phyloP scores from a whole-genome alignment of 2,113 vertebrate species.

The Petroica traversi region DNA sequence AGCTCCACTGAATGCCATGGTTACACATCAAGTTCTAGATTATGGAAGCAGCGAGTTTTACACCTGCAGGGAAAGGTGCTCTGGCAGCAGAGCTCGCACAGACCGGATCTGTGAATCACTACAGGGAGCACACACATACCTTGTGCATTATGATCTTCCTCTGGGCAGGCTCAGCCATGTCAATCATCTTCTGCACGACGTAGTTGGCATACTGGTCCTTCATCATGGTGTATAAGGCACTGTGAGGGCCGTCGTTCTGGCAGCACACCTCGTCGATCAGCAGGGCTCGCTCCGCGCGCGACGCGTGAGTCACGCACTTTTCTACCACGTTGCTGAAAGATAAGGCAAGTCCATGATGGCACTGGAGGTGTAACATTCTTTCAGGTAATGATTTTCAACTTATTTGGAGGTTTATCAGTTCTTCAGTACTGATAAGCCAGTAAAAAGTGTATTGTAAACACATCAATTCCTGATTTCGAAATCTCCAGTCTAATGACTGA shows the following conservation, averaged over 20 bases:
- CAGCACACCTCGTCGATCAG: constrained; percentile 97
- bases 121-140: constrained; percentile 10
- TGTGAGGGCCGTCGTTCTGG: constrained; percentile 97
- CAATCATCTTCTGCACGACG: constrained; percentile 98
- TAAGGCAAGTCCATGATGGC: background rate
- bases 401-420: background rate
- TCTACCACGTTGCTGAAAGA: constrained; percentile 92
- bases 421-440: background rate
- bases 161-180: constrained; percentile 96
- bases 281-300: constrained; percentile 92
- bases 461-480: background rate
- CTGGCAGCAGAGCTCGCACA: background rate
- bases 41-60: background rate
- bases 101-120: rapidly evolving
- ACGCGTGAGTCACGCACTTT: constrained; percentile 96
- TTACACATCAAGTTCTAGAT: background rate
- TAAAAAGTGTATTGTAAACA: rapidly evolving
- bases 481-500: background rate
- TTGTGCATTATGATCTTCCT: constrained; percentile 99
- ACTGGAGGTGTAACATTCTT: background rate
- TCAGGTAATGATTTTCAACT: background rate
- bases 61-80: background rate
- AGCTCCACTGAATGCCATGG: background rate
- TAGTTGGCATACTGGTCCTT: constrained; percentile 99
- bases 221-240: constrained; percentile 99